Percentiles rank a stretch among this genome's conserved stretches.
These are phyloP conservation scores for Moxostoma hubbsi DNA, from an alignment of 2,797 vertebrate species.

Conservation along the genomic window DNA sequence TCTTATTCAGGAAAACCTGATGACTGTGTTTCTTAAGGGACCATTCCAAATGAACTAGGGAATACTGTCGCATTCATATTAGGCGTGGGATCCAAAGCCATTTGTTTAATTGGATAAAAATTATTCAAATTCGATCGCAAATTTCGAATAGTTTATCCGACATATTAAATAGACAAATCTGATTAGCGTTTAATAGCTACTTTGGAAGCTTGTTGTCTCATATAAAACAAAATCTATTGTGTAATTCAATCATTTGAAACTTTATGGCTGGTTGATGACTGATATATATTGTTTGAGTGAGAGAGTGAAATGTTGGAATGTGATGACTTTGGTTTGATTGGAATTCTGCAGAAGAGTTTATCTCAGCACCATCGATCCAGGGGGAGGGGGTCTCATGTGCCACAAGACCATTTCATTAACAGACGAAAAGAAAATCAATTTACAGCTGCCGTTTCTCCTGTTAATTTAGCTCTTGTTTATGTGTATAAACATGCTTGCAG, in stretches of 20 bases:
- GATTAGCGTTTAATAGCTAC: neutral
- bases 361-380: neutral
- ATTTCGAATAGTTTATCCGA: neutral
- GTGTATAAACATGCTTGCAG: conserved; percentile 10
- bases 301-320: conserved; percentile 3
- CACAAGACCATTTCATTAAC: conserved; percentile 69
- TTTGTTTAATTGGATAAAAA: conserved; percentile 45
- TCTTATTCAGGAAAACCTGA: conserved; percentile 40
- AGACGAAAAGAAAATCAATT: conserved; percentile 67
- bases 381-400: neutral
- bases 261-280: neutral
- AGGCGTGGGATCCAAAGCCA: conserved; percentile 1
- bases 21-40: conserved; percentile 42
- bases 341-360: conserved; percentile 13
- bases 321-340: conserved; percentile 15
- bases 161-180: neutral
- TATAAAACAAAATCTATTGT: conserved; percentile 26
- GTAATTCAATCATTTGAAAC: conserved; percentile 13
- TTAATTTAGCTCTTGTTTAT: conserved; percentile 14
- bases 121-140: conserved; percentile 11
- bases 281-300: neutral
- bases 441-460: conserved; percentile 40
- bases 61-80: neutral
- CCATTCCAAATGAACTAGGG: conserved; percentile 20
- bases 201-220: conserved; percentile 3